Base-by-base conservation (phyloP, 30 jellyfish, hydroid and myxozoan genomes). In the Aurelia sp. region DNA sequence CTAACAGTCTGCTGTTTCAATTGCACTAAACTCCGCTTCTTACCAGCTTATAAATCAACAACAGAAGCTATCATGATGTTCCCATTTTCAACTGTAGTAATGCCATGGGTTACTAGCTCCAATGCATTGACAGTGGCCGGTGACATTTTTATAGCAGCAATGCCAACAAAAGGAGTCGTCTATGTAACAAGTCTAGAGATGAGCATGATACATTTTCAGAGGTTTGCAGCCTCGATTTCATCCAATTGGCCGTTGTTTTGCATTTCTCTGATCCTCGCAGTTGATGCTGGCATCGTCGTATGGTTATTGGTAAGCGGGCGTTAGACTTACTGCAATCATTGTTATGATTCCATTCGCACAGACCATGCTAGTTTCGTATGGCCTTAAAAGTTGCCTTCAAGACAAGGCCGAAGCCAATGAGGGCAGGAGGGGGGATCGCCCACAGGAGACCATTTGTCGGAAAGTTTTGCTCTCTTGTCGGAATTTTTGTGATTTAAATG, bases 161-260 rank as follows among this genome's bases (percentile, higher is more conserved):
- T 84, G 17, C 62, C 48, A 4, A 84, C 81, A 31, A 72, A 63
- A 50, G 93, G 93, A 47, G 93, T 84, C 0, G 82, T 44, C 17
- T 84, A 84, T 55, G 65, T 84, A 16, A 73, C 93, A 11, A 73
- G 72, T 38, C 67, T 59, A 24, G 93, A 84, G 16, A 72, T 72
- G 47, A 84, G 85, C 44, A 11, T 84, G 93, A 35, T 22, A 20
- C 76, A 84, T 17, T 84, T 84, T 77, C 21, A 30, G 50, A 77
- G 55, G 19, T 84, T 84, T 62, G 74, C 70, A 8, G 40, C 64
- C 19, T 84, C 93, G 40, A 73, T 84, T 18, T 59, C 79, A 15
- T 84, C 93, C 31, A 84, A 72, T 47, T 84, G 93, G 93, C 93
- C 93, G 8, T 74, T 84, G 51, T 84, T 84, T 64, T 66, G 84